phyloP scores from a whole-genome alignment of 1,140 invertebrate species.

The Hyles euphorbiae region DNA sequence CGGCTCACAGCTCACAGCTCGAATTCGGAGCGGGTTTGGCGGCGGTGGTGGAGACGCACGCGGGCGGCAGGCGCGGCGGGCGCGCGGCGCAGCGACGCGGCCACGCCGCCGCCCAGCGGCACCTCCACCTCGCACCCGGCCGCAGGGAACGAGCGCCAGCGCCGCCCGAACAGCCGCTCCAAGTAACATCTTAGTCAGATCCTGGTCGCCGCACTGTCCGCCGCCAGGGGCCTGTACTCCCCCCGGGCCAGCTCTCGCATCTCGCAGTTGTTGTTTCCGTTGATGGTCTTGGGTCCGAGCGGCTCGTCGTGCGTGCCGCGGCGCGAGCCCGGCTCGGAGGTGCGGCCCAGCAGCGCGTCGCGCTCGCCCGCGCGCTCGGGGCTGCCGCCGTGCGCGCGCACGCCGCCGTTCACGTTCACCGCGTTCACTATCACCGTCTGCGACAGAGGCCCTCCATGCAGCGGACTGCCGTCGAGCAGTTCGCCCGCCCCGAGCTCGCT shows the following conservation, averaged over 20 bases:
- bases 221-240: conserved; percentile 73
- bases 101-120: conserved; percentile 60
- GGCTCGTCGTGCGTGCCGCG: conserved; percentile 76
- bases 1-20: conserved; percentile 46
- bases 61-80: conserved; percentile 48
- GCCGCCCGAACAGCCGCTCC: conserved; percentile 77
- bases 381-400: conserved; percentile 62
- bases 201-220: conserved; percentile 75
- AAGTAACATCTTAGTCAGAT: conserved; percentile 81
- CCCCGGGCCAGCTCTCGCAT: conserved; percentile 77
- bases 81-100: conserved; percentile 48
- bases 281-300: conserved; percentile 77
- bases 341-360: conserved; percentile 75
- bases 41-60: conserved; percentile 61
- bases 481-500: conserved; percentile 73
- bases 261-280: conserved; percentile 87
- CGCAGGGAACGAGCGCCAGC: conserved; percentile 71
- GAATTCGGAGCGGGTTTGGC: conserved; percentile 68
- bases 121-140: conserved; percentile 72
- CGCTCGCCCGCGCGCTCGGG: conserved; percentile 71
- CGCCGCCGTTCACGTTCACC: conserved; percentile 70
- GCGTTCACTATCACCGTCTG: conserved; percentile 69
- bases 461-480: conserved; percentile 63
- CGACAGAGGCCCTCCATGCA: conserved; percentile 65
- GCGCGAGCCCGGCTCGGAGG: conserved; percentile 66